Evolutionary conservation across 2,888 invertebrate genomes (phyloP), one percentile per base, ranked within the genome.

Genomic region (Caenorhabditis zanzibari): DNA sequence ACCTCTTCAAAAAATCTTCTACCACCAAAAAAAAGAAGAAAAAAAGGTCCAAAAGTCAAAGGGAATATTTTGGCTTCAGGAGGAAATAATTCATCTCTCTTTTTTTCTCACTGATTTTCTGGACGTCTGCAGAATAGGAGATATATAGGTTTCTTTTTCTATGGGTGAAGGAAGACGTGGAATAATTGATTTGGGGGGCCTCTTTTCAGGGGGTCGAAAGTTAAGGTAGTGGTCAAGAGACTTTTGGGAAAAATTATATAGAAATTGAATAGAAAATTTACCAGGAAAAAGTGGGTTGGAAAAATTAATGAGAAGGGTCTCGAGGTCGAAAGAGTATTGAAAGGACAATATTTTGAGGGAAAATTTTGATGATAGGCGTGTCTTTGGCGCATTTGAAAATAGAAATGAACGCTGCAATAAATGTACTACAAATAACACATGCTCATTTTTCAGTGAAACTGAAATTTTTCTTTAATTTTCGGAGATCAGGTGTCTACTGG

Each of bases 141-240:
- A 32, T 4, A 7, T 7, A 44, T 47, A 19, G 9, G 54, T 24
- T 54, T 14, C 12, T 12, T 38, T 38, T 38, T 6, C 12, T 19
- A n/a, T n/a, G n/a, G n/a, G n/a, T 54, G 12, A 54, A 54, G 14
- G 24, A 14, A 54, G 14, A 54, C 54, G 54, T 54, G 54, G 54
- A 54, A 54, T 54, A 54, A 14, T 54, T 54, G 54, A 54, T 54
- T 26, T 26, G 54, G 52, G 22, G 10, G 26, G 2, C 26, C 54
- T 5, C 10, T 52, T 52, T 24, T 54, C 4, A 9, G 1, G 4
- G 14, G 54, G 54, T 54, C 54, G 26, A 54, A 54, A 54, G 54
- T 54, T 54, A 54, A 5, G 54, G 26, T 26, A 54, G 24, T 54
- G 54, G 54, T 54, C 54, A 54, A 54, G 54, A 22, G 54, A 22